Evolutionary conservation across 2,888 invertebrate genomes (phyloP).

Genomic region (Troglohyphantes excavatus): DNA sequence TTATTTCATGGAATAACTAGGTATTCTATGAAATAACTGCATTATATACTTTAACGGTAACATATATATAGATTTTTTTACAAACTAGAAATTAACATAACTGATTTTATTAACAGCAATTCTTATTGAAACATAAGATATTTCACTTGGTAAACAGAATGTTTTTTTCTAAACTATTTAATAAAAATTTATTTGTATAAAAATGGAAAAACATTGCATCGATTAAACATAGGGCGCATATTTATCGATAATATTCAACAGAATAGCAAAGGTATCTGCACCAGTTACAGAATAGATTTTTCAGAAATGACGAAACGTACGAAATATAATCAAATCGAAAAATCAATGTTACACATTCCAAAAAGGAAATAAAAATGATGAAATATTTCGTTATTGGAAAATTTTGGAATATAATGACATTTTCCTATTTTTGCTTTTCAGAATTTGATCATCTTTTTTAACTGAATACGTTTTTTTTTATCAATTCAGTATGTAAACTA

Average conservation of each 20-base stretch:
- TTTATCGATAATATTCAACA: not conserved
- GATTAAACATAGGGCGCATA: not conserved
- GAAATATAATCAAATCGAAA: not conserved
- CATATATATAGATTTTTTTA: too few species aligned
- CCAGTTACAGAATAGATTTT: not conserved
- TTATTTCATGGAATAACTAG: constrained; percentile 73
- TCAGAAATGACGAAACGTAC: not conserved
- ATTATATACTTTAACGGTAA: constrained; percentile 75
- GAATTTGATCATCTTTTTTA: not conserved
- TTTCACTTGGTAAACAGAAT: too few species aligned
- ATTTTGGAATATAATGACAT: not conserved
- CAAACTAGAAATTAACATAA: too few species aligned
- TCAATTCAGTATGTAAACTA: too few species aligned
- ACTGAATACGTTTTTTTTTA: too few species aligned
- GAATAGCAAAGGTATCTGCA: not conserved
- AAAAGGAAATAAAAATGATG: not conserved
- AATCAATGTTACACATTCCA: not conserved
- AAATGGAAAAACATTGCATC: not conserved
- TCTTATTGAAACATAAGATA: too few species aligned
- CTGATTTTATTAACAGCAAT: too few species aligned
- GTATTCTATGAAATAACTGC: constrained; percentile 73
- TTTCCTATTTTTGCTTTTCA: not conserved
- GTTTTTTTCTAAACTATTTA: too few species aligned
- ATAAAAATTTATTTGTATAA: too few species aligned
- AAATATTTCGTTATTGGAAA: constrained; percentile 9